Evolutionary conservation across 2,113 vertebrate species (phyloP).

Genomic region (Butastur rufipennis): DNA sequence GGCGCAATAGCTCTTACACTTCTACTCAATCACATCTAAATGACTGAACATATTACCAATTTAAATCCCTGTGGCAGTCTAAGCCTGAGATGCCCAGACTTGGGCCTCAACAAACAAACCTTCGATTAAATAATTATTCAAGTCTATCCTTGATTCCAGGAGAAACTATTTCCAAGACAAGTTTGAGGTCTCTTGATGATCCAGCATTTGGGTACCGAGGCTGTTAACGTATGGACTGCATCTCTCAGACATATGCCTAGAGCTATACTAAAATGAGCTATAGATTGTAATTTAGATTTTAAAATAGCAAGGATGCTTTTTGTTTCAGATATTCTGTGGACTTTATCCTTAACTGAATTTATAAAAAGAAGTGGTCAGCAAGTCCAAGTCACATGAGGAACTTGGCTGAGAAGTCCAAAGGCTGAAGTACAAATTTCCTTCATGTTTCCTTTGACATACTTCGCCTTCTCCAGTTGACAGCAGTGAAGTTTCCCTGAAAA

Average conservation of each 20-base stretch:
- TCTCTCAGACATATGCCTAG: neutral
- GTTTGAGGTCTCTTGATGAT: neutral
- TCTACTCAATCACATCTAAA: neutral
- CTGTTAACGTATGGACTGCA: neutral
- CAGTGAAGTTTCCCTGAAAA: slow-evolving; percentile 21
- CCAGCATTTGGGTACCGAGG: neutral
- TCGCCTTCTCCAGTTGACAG: neutral
- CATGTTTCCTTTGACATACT: slow-evolving; percentile 34
- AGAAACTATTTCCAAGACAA: neutral
- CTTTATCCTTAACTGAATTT: slow-evolving; percentile 36
- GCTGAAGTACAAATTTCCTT: slow-evolving; percentile 62
- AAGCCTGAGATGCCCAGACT: neutral
- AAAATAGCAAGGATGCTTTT: neutral
- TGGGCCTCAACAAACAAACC: neutral
- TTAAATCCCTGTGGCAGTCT: neutral
- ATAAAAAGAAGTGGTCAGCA: slow-evolving; percentile 54
- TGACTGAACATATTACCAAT: neutral
- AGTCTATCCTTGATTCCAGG: neutral
- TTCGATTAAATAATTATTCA: neutral
- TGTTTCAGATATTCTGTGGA: neutral
- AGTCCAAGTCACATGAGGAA: slow-evolving; percentile 58
- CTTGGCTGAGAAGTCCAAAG: slow-evolving; percentile 55
- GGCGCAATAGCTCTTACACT: neutral
- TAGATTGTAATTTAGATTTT: neutral
- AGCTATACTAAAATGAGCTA: neutral